phyloP scores from a whole-genome alignment of 1,140 invertebrate genomes.

The Lanistes nyassanus region DNA sequence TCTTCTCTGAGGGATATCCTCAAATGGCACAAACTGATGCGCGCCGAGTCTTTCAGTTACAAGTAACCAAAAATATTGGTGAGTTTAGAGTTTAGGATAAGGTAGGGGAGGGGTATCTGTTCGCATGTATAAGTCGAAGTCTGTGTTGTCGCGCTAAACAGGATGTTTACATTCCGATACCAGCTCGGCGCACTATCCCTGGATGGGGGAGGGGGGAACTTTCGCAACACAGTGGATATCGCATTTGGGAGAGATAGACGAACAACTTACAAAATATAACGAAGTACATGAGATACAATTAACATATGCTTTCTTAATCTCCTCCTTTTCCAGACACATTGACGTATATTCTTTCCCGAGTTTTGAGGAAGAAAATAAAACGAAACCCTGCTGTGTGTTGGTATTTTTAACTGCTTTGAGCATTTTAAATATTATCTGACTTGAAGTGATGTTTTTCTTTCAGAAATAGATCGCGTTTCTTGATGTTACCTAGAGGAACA shows the following conservation, averaged over 20 bases:
- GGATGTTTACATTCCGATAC: too few species aligned
- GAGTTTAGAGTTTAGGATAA: too few species aligned
- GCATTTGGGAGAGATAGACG: background rate
- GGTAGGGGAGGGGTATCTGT: too few species aligned
- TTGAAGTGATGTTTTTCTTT: background rate
- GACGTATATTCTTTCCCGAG: background rate
- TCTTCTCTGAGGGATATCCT: too few species aligned
- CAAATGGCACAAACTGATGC: too few species aligned
- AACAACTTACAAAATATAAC: background rate
- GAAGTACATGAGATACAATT: background rate
- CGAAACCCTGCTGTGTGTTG: background rate
- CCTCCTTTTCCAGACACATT: background rate
- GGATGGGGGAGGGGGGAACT: too few species aligned
- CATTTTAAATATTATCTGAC: background rate
- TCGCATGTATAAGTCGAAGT: too few species aligned
- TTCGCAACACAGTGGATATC: background rate
- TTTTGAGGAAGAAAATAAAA: background rate
- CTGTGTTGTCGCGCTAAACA: too few species aligned
- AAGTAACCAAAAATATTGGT: too few species aligned
- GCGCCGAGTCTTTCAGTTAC: too few species aligned
- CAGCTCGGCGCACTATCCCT: too few species aligned
- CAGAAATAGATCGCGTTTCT: too few species aligned
- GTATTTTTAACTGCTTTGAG: background rate
- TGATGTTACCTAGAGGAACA: background rate
- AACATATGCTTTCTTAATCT: background rate